phyloP scores from a whole-genome alignment of 2,797 vertebrate species.

The Tauraco hartlaubi region DNA sequence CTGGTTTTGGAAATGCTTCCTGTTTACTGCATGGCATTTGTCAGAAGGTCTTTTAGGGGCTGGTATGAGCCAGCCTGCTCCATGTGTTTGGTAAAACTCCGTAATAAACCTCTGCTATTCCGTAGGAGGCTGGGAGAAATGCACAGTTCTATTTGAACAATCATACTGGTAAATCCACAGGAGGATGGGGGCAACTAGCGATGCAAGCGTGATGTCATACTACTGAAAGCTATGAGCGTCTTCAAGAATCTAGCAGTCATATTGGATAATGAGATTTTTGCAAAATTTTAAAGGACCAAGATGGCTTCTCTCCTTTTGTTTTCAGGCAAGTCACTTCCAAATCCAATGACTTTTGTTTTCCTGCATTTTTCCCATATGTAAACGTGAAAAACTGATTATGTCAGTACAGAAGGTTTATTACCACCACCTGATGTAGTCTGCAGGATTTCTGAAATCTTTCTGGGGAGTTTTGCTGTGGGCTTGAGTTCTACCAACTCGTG shows the following conservation, averaged over 20 bases:
- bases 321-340: neutral
- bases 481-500: conserved; percentile 36
- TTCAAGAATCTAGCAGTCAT: neutral
- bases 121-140: neutral
- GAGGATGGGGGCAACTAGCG: neutral
- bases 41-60: neutral
- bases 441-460: conserved; percentile 41
- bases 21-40: neutral
- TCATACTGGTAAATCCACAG: neutral
- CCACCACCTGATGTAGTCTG: neutral
- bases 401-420: neutral
- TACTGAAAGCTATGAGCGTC: neutral
- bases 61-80: neutral
- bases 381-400: neutral
- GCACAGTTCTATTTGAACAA: neutral
- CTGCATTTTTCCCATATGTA: neutral
- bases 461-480: conserved; percentile 13
- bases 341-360: neutral
- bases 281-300: neutral
- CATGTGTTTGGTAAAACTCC: neutral
- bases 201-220: neutral
- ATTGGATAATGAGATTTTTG: neutral
- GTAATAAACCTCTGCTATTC: neutral
- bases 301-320: neutral
- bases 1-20: neutral